Evolutionary conservation across 2,888 invertebrate species (phyloP).

Genomic region (Cosmopolites sordidus): DNA sequence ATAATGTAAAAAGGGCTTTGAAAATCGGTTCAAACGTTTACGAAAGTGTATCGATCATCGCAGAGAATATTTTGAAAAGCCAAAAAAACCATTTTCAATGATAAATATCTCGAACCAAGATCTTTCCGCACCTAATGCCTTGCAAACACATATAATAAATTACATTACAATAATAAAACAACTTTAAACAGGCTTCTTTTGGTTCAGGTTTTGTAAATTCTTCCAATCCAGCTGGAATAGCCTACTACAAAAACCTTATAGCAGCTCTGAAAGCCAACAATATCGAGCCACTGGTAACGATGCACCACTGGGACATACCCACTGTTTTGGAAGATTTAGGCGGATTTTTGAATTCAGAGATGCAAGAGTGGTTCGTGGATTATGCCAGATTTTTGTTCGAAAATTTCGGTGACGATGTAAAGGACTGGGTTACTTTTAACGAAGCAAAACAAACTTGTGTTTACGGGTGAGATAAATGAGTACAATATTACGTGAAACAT

Average conservation of each 20-base stretch:
- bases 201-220: conserved; percentile 15
- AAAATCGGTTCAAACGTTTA: no score
- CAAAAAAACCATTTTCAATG: no score
- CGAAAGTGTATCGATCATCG: no score
- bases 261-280: conserved; percentile 51
- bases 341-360: conserved; percentile 48
- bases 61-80: no score
- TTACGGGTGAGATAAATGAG: conserved; percentile 30
- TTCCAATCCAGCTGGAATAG: conserved; percentile 50
- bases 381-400: conserved; percentile 50
- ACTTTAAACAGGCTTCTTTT: no score
- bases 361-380: conserved; percentile 52
- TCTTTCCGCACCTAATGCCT: no score
- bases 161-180: no score
- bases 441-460: conserved; percentile 45
- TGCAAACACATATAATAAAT: no score
- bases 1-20: no score
- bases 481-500: not conserved
- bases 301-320: conserved; percentile 56
- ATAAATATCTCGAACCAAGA: no score
- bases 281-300: conserved; percentile 54
- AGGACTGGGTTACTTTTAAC: conserved; percentile 53
- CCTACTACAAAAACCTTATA: conserved; percentile 60
- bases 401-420: conserved; percentile 37
- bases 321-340: conserved; percentile 47